Percentiles rank a stretch among this genome's conserved stretches.
These are phyloP conservation scores for Heteronetta atricapilla DNA, from an alignment of 2,113 vertebrate species.

Conservation along the genomic window DNA sequence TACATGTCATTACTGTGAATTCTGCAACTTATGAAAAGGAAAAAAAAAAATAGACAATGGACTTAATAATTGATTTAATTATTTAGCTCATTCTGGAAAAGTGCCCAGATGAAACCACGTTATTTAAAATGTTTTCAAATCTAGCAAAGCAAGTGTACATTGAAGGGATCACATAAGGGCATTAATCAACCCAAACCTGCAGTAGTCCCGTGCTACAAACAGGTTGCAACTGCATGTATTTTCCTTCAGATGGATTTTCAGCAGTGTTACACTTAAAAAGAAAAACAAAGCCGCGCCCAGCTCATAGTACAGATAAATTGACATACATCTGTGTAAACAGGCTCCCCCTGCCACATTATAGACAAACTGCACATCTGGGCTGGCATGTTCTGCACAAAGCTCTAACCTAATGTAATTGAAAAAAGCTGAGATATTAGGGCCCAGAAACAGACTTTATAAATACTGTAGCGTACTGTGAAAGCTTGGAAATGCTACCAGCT, in stretches of 20 bases:
- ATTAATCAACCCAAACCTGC: neutral
- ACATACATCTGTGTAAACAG: conserved; percentile 35
- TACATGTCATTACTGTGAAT: neutral
- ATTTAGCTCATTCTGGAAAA: neutral
- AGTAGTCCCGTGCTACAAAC: neutral
- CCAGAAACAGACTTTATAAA: conserved; percentile 15
- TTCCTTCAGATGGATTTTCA: neutral
- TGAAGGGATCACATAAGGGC: neutral
- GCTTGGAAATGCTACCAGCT: conserved; percentile 33
- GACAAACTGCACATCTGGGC: conserved; percentile 36
- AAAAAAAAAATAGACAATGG: neutral
- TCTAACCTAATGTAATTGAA: conserved; percentile 27
- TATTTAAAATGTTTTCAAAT: neutral
- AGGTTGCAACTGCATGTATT: neutral
- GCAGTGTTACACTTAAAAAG: neutral
- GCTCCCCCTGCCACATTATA: neutral
- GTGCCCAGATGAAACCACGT: neutral
- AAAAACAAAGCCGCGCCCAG: conserved; percentile 9
- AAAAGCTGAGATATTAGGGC: conserved; percentile 11
- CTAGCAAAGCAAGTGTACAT: neutral
- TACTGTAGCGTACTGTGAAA: conserved; percentile 19
- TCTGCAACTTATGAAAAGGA: neutral
- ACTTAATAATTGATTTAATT: neutral
- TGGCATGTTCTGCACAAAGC: conserved; percentile 20
- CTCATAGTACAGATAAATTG: neutral